Conservation (phyloP, 1,140 invertebrate species). For the Drosophila repleta region DNA sequence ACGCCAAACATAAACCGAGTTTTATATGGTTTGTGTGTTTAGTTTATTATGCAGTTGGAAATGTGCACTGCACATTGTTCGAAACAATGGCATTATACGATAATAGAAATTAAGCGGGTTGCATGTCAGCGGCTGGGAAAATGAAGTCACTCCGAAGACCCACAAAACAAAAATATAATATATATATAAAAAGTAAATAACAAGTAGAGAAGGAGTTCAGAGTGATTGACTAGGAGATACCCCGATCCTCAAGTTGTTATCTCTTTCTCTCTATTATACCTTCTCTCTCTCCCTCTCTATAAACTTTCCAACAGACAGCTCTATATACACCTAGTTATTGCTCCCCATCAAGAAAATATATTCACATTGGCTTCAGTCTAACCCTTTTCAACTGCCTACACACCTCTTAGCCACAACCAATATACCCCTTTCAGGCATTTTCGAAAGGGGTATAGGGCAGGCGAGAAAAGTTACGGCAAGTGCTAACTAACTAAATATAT, state of each 20-base stretch:
- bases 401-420: too few relatives aligned
- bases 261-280: too few relatives aligned
- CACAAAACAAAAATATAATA: conserved; percentile 36
- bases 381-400: too few relatives aligned
- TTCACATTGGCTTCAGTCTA: too few relatives aligned
- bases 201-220: too few relatives aligned
- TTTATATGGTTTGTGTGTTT: conserved; percentile 44
- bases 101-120: conserved; percentile 75
- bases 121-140: conserved; percentile 76
- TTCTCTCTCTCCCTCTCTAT: too few relatives aligned
- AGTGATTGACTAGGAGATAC: too few relatives aligned
- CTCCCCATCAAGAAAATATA: too few relatives aligned
- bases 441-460: conserved; percentile 19
- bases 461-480: conserved; percentile 72
- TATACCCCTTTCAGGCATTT: too few relatives aligned
- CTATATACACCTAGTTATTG: too few relatives aligned
- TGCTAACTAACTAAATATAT: conserved; percentile 73
- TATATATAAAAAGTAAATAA: conserved; percentile 25
- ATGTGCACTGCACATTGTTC: conserved; percentile 64
- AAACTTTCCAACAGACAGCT: too few relatives aligned
- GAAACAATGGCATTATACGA: conserved; percentile 76
- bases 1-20: conserved; percentile 5
- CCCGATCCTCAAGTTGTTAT: too few relatives aligned
- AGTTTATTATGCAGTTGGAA: conserved; percentile 75
- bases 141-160: conserved; percentile 65